Conservation (phyloP, 2,113 vertebrate species). For the Elephantulus edwardii region DNA sequence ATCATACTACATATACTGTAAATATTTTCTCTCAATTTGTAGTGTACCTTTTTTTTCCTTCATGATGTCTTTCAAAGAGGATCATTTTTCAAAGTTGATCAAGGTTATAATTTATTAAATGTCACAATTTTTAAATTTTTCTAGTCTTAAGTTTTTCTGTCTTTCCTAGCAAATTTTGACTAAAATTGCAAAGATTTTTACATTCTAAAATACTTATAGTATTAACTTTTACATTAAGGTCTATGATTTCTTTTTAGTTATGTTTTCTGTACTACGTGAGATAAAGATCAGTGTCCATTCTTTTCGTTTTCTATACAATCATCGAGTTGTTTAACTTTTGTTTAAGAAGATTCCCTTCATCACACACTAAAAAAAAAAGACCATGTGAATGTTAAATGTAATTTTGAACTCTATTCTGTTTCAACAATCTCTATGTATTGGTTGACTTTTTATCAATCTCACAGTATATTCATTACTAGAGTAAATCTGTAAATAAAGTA, state of each 20-base stretch:
- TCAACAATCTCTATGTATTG: not conserved
- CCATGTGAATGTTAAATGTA: not conserved
- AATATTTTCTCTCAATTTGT: not conserved
- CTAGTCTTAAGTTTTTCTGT: not conserved
- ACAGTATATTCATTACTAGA: not conserved
- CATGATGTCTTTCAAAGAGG: not conserved
- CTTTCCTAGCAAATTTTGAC: not conserved
- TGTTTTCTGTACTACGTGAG: not conserved
- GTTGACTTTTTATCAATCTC: not conserved
- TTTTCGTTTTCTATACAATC: slow-evolving; percentile 4
- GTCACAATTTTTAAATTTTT: not conserved
- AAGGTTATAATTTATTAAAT: not conserved
- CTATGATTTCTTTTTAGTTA: not conserved
- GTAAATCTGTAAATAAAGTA: slow-evolving; percentile 4
- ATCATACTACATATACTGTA: not conserved
- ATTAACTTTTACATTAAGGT: not conserved
- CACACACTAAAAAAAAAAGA: not conserved
- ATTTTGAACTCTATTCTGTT: not conserved
- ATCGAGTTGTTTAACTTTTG: not conserved
- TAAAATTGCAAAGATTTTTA: not conserved
- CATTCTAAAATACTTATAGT: not conserved
- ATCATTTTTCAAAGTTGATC: slow-evolving; percentile 29
- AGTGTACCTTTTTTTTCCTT: not conserved
- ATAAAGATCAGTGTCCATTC: not conserved
- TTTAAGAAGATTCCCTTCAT: not conserved